phyloP scores from a whole-genome alignment of 2,113 vertebrate genomes.

The Vombatus ursinus region DNA sequence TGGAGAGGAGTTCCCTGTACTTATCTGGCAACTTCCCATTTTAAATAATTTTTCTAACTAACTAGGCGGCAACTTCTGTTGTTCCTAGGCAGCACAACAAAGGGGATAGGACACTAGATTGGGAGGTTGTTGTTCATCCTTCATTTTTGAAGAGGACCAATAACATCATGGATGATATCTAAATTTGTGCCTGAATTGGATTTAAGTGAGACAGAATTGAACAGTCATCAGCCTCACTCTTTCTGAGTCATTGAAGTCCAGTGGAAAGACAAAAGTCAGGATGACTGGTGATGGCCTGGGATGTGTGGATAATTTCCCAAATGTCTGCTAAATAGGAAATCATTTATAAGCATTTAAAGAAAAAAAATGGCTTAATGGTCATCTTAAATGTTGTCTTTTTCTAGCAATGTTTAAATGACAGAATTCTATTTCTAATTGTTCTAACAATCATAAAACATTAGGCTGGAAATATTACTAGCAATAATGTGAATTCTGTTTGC shows the following conservation, averaged over 20 bases:
- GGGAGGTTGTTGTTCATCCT: background rate
- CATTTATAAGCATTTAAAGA: slow-evolving; percentile 65
- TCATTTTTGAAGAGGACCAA: background rate
- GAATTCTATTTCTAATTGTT: slow-evolving; percentile 36
- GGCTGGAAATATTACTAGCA: slow-evolving; percentile 22
- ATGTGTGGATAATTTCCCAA: background rate
- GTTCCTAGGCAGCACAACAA: background rate
- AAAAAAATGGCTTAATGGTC: slow-evolving; percentile 30
- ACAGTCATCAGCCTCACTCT: no score
- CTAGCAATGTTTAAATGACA: slow-evolving; percentile 30
- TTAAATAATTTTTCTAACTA: background rate
- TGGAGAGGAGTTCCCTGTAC: background rate
- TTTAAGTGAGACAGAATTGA: background rate
- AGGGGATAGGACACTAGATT: background rate
- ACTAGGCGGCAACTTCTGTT: background rate
- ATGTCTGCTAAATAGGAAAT: slow-evolving; percentile 48
- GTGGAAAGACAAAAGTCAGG: background rate
- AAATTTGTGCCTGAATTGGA: background rate
- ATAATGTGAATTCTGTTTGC: slow-evolving; percentile 2
- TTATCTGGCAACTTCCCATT: background rate
- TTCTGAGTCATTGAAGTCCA: background rate
- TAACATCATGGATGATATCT: background rate
- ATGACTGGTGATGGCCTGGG: background rate
- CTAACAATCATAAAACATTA: slow-evolving; percentile 51
- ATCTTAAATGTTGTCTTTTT: slow-evolving; percentile 37